phyloP scores from a whole-genome alignment of 2,888 invertebrate species.

The Agonopterix arenella region DNA sequence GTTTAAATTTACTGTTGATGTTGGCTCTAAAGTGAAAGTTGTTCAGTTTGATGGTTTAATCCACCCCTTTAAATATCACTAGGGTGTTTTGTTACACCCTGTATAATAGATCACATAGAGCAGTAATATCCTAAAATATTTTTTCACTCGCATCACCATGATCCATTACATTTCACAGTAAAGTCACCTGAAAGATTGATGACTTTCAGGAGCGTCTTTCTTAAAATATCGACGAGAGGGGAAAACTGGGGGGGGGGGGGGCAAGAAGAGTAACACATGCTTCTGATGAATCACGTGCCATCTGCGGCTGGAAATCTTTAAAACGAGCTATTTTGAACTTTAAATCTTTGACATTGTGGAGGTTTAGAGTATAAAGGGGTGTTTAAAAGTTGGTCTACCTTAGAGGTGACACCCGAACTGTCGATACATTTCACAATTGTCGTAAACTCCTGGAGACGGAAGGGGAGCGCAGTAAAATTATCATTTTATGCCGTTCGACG shows the following conservation, averaged over 20 bases:
- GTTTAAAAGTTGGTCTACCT: slow-evolving; percentile 37
- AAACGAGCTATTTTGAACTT: slow-evolving; percentile 28
- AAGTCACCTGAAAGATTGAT: slow-evolving; percentile 69
- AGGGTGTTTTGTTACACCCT: no score
- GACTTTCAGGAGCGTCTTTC: slow-evolving; percentile 44
- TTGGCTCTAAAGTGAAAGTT: no score
- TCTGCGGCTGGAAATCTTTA: slow-evolving; percentile 13
- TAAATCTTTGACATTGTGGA: slow-evolving; percentile 24
- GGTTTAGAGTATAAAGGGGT: slow-evolving; percentile 20
- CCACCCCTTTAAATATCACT: no score
- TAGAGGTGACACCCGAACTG: slow-evolving; percentile 71
- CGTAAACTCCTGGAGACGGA: slow-evolving; percentile 72
- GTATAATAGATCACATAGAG: neutral
- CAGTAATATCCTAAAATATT: slow-evolving; percentile 11
- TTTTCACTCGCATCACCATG: slow-evolving; percentile 16
- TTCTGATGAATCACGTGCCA: slow-evolving; percentile 31
- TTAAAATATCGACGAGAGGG: slow-evolving; percentile 50
- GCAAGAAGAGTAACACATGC: slow-evolving; percentile 56
- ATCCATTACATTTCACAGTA: slow-evolving; percentile 36
- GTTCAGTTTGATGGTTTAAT: no score
- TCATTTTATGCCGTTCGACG: slow-evolving; percentile 76
- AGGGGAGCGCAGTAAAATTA: slow-evolving; percentile 75
- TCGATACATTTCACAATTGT: slow-evolving; percentile 78
- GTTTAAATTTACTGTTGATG: no score
- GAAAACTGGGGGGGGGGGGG: slow-evolving; percentile 22